Evolutionary conservation across 2,113 vertebrate species (phyloP).

Genomic region (Tichodroma muraria): DNA sequence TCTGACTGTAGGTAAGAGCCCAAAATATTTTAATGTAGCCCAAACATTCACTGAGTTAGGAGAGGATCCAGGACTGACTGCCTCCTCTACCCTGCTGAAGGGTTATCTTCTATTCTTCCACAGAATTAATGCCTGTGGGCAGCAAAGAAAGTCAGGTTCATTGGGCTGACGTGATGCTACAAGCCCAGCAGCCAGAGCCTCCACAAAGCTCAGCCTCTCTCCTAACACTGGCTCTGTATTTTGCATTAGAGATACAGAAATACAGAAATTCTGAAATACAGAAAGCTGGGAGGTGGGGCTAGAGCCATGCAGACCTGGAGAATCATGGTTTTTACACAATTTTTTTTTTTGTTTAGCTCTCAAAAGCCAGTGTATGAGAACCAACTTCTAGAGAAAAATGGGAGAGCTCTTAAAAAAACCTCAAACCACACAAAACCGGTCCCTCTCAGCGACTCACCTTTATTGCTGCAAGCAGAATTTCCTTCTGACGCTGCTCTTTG

Average conservation of each 20-base stretch:
- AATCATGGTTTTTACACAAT: background rate
- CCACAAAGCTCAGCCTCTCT: background rate
- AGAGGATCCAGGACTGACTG: background rate
- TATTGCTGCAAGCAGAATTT: constrained; percentile 78
- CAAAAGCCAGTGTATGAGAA: background rate
- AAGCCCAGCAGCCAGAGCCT: background rate
- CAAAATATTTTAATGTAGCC: background rate
- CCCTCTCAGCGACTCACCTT: constrained; percentile 65
- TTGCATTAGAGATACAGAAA: background rate
- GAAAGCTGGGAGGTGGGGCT: background rate
- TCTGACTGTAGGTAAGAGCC: rapidly evolving
- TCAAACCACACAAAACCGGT: background rate
- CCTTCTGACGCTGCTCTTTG: constrained; percentile 70
- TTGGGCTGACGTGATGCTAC: background rate
- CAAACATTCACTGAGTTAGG: background rate
- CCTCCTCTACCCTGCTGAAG: background rate
- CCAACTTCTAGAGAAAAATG: background rate
- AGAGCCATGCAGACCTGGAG: background rate
- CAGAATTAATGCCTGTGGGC: background rate
- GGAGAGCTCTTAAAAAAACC: background rate
- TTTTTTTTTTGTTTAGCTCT: background rate
- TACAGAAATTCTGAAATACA: background rate
- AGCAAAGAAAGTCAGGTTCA: background rate
- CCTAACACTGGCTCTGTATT: background rate
- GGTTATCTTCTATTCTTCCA: background rate